Evolutionary conservation across 2,888 invertebrate genomes (phyloP).

Genomic region (Gymnosoma rotundatum): DNA sequence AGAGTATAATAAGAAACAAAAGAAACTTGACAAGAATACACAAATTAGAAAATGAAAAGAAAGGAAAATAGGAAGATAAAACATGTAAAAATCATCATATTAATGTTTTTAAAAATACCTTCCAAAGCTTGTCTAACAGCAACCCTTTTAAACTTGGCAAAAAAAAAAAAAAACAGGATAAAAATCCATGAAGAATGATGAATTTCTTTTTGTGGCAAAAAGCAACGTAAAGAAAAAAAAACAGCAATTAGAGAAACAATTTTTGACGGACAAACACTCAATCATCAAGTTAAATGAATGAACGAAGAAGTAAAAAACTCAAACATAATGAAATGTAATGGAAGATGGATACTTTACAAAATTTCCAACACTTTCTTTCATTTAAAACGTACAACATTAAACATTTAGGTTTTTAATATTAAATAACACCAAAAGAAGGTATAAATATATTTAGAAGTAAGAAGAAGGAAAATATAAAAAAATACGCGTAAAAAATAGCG

Average conservation of each 20-base stretch:
- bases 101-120: constrained; percentile 61
- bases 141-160: constrained; percentile 50
- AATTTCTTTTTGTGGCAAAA: constrained; percentile 38
- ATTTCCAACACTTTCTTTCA: constrained; percentile 51
- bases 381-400: constrained; percentile 25
- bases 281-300: constrained; percentile 67
- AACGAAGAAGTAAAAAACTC: neutral
- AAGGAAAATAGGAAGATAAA: constrained; percentile 40
- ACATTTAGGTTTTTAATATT: neutral
- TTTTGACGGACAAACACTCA: constrained; percentile 73
- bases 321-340: constrained; percentile 52
- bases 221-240: constrained; percentile 52
- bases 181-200: constrained; percentile 64
- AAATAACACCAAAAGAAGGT: constrained; percentile 40
- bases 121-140: constrained; percentile 53
- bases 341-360: constrained; percentile 55
- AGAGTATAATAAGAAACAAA: constrained; percentile 45
- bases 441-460: constrained; percentile 39
- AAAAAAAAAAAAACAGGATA: constrained; percentile 4
- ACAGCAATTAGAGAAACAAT: constrained; percentile 72
- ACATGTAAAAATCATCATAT: constrained; percentile 51
- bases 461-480: constrained; percentile 33
- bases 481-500: constrained; percentile 49
- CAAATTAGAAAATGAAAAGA: constrained; percentile 58
- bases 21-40: constrained; percentile 68